These are phyloP conservation scores for Strix uralensis DNA, from an alignment of 2,113 vertebrate species.

Conservation along the genomic window DNA sequence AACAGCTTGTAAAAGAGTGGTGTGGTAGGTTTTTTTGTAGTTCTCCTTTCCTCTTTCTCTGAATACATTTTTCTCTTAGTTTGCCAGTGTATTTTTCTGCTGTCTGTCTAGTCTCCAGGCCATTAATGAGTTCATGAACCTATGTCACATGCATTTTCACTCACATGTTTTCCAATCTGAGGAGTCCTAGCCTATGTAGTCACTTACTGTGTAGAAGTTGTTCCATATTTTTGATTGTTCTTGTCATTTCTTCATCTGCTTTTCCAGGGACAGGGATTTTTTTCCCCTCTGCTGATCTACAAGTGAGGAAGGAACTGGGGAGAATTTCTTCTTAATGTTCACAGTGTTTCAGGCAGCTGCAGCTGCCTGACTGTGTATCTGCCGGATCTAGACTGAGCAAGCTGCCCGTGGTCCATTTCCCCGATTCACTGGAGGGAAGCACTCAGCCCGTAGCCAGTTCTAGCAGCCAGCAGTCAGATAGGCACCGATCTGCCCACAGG, in stretches of 20 bases:
- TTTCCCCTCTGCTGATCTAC: neutral
- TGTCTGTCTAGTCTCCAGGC: neutral
- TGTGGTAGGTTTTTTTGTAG: neutral
- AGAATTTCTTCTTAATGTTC: neutral
- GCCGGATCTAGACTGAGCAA: neutral
- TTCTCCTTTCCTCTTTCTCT: neutral
- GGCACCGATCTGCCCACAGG: neutral
- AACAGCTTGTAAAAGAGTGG: neutral
- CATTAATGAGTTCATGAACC: neutral
- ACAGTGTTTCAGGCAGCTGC: neutral
- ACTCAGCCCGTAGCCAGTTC: neutral
- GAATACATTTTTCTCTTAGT: neutral
- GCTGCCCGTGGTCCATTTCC: rapidly evolving
- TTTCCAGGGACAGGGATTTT: neutral
- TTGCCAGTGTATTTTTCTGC: neutral
- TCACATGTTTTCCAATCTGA: neutral
- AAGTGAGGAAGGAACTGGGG: neutral
- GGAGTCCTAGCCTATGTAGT: neutral
- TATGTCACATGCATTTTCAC: neutral
- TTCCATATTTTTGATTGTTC: neutral
- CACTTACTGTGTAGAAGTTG: neutral
- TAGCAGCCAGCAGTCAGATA: neutral
- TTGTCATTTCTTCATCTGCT: neutral
- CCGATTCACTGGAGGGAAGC: neutral
- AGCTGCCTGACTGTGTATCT: neutral